Base-by-base conservation (phyloP, 2,797 vertebrate genomes). In the Synanceia verrucosa region DNA sequence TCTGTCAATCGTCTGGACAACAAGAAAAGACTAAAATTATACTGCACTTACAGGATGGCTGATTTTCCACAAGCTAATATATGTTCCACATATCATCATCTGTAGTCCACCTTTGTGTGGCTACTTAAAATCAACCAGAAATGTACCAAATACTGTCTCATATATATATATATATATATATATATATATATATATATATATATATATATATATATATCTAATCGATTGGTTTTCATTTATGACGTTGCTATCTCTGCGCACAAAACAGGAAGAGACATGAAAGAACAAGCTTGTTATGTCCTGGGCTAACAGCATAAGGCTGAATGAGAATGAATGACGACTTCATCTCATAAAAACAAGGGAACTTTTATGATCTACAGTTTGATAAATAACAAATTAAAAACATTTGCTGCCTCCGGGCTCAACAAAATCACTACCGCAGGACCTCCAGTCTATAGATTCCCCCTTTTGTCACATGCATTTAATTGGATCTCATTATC, bases 401-500 rank as follows among this genome's bases (percentile, higher is more conserved):
- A 71, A 82, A 47, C 2, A 13, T 58, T 56, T 50, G 31, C 51
- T 67, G 51, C 23, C n/a, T 73, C 43, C 2, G 16, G 56, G 59
- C 33, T 68, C 61, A 58, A 43, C 16, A 57, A 47, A 77, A 66
- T 67, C 33, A 68, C 69, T 69, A 55, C 36, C 19, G 55, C 71
- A 68, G 46, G 31, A 47, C 23, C 26, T 59, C 33, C 19, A 60
- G 29, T 59, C 39, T 26, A 61, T 65, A 70, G 51, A 83, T 66
- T 70, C 24, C 31, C 50, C 31, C 2, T 66, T 23, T 41, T 70
- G 73, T 79, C 47, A 74, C 36, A 86, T 60, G 60, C 19, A 86
- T 86, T 75, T 74, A 16, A 55, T 34, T 50, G 52, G 16, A 70
- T 78, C 46, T 85, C 66, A 73, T 86, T 85, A 73, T 74, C 21